These are phyloP conservation scores for Chelidonichthys spinosus DNA, from an alignment of 2,797 vertebrate genomes.

Conservation along the genomic window DNA sequence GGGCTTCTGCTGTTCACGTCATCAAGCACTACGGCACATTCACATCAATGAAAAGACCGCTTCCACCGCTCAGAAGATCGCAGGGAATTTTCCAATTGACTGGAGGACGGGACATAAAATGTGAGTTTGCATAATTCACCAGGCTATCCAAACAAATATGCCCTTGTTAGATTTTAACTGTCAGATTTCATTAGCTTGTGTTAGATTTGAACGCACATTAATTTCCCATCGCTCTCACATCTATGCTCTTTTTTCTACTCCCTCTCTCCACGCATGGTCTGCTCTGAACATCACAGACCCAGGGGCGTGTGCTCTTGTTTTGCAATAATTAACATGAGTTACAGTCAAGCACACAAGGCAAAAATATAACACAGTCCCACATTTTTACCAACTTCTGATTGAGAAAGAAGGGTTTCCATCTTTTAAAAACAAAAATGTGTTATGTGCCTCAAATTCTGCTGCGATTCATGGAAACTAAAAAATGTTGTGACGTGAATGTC, in stretches of 20 bases:
- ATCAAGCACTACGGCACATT: constrained; percentile 55
- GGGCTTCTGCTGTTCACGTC: constrained; percentile 49
- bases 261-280: constrained; percentile 61
- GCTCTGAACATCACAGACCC: constrained; percentile 68
- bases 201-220: constrained; percentile 66
- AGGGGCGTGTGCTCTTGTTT: constrained; percentile 67
- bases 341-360: constrained; percentile 65
- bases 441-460: background rate
- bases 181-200: constrained; percentile 73
- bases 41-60: constrained; percentile 41
- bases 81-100: constrained; percentile 53
- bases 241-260: constrained; percentile 1
- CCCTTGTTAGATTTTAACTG: constrained; percentile 73
- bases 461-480: constrained; percentile 18
- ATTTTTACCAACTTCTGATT: constrained; percentile 46
- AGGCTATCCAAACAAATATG: constrained; percentile 74
- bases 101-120: constrained; percentile 59
- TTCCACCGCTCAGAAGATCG: constrained; percentile 41
- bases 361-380: constrained; percentile 51
- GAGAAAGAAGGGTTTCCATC: constrained; percentile 32
- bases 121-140: constrained; percentile 76
- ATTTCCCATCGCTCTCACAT: constrained; percentile 57
- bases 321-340: constrained; percentile 74
- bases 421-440: background rate
- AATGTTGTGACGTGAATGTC: constrained; percentile 28